Evolutionary conservation across 1,140 invertebrate genomes (phyloP), one percentile per base, ranked within the genome.

Genomic region (Drosophila sturtevanti): DNA sequence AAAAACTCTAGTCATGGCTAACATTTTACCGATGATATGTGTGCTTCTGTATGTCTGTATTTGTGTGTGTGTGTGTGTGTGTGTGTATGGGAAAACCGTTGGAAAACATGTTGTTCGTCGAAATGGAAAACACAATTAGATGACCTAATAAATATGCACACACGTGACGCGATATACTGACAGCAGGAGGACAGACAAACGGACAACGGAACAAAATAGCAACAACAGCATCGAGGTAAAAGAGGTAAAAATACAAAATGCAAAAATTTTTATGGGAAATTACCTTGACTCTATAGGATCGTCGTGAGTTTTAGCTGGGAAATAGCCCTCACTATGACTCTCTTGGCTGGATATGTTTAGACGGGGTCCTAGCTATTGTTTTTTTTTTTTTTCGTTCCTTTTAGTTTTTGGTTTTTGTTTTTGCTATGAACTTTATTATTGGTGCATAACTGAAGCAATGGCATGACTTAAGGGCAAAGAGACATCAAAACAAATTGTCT

Each of bases 81-180:
- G 37, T 59, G 38, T 72, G 66, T 84, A 79, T 87, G 84, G 84
- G 85, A 89, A 89, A 89, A 89, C 72, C 69, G 72, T 62, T 81
- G 71, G 75, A 87, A 87, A 87, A 87, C 73, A 72, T 76, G 68
- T 75, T 70, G 71, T 55, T 48, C 64, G 75, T 87, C 68, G 79
- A 85, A 89, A 89, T 89, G 79, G 84, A 89, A 89, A 89, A 89
- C 80, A 89, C 84, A 89, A 89, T 89, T 89, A 89, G 85, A 89
- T 89, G 84, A 89, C 84, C 84, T 84, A 89, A 89, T 89, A 89
- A 89, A 89, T 89, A 89, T 77, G 84, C 79, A 69, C 64, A 78
- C 81, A 78, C 75, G 62, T 72, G 73, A 80, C 63, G 66, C 54
- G 61, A 38, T 6, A 31, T 31, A 6, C 27, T 31, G 27, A 31